These are phyloP conservation scores for Psococerastis gibbosa DNA, from an alignment of 2,888 invertebrate genomes.

Conservation along the genomic window DNA sequence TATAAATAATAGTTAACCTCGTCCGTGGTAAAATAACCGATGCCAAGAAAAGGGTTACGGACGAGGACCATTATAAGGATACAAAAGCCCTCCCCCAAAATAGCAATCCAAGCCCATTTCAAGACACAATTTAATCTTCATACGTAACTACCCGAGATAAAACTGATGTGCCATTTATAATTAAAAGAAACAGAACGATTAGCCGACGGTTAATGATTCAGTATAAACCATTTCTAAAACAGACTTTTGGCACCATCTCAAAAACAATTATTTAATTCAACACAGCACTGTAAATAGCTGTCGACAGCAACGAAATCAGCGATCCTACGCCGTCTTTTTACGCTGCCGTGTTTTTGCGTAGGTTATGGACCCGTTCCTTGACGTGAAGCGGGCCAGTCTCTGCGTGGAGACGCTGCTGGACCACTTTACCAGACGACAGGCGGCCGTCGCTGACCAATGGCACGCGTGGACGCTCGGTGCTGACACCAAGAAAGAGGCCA, in stretches of 20 bases:
- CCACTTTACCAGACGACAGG: conserved; percentile 41
- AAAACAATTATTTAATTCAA: conserved; percentile 5
- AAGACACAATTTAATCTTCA: no score
- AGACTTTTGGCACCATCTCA: conserved; percentile 4
- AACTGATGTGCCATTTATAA: no score
- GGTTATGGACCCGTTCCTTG: conserved; percentile 48
- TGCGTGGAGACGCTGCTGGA: conserved; percentile 50
- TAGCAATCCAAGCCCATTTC: no score
- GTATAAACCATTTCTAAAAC: conserved; percentile 11
- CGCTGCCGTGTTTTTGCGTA: conserved; percentile 22
- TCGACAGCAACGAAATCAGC: neutral
- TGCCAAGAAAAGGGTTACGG: no score
- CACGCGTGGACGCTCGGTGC: conserved; percentile 49
- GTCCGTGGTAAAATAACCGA: no score
- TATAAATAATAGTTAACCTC: no score
- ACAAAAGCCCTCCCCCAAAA: no score
- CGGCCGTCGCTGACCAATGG: conserved; percentile 45
- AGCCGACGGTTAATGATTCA: no score
- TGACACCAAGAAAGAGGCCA: conserved; percentile 30
- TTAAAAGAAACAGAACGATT: no score
- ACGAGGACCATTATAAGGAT: no score
- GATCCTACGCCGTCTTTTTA: neutral
- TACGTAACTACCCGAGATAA: no score
- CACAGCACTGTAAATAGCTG: neutral
- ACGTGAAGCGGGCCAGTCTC: conserved; percentile 41